Evolutionary conservation across 2,797 vertebrate species (phyloP), one percentile per base, ranked within the genome.

Genomic region (Carcharodon carcharias): DNA sequence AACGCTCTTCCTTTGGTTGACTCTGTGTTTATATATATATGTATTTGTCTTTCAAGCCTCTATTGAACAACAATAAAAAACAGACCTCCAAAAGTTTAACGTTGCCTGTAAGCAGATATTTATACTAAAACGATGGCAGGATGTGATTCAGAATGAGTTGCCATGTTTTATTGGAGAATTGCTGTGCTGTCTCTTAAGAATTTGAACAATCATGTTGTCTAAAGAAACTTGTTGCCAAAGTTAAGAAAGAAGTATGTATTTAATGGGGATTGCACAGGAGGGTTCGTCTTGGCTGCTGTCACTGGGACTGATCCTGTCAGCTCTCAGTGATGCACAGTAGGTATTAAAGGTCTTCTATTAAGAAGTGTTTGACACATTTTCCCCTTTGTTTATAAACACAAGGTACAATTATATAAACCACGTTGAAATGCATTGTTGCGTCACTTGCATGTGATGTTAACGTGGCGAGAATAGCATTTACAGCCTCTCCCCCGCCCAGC

Each of bases 191-290:
- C 88, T 28, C 54, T 4, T 35, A 28, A 67, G 91, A 40, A 93
- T 67, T 40, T 45, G 8, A 23, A 23, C 35, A 65, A 63, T 35
- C 56, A n/a, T 40, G 9, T 67, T 45, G 63, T 28, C 45, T 18
- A 8, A 65, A 93, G 63, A 67, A 67, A 93, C 91, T 93, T 93
- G 91, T 93, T 93, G 91, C 61, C 40, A 63, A 92, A 92, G 89
- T 92, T 92, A n/a, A 40, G n/a, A 35, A 35, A 16, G 14, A 65
- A 35, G 58, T 61, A 16, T 21, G 7, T 23, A 61, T 58, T 61
- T 61, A 9, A 14, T 2, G 16, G 91, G 61, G 54, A 12, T 14
- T 82, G 80, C 21, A 18, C 18, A 65, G 35, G 31, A 65, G 40
- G 35, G 89, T n/a, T 92, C 65, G 58, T 16, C 16, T n/a, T 92